Conservation (phyloP, 2,888 invertebrate species). For the Proisotoma minuta region DNA sequence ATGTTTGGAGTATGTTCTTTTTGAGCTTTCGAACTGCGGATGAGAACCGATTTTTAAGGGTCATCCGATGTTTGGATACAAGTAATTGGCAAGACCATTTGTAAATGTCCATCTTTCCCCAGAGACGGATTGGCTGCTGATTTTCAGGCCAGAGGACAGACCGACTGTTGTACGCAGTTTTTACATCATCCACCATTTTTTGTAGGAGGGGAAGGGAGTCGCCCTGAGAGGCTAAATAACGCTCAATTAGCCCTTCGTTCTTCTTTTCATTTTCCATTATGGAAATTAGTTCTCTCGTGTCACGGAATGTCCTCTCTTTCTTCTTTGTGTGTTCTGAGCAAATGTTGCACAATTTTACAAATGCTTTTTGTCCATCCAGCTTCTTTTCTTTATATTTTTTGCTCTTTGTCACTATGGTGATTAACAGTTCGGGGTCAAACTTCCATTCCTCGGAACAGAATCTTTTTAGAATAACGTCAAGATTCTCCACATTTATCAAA, state of each 20-base stretch:
- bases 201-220: not conserved
- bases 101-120: not conserved
- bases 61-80: not conserved
- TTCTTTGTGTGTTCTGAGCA: not conserved
- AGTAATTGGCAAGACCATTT: not conserved
- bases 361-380: too few relatives aligned
- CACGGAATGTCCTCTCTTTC: not conserved
- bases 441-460: not conserved
- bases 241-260: not conserved
- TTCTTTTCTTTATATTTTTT: not conserved
- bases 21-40: not conserved
- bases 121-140: not conserved
- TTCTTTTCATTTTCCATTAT: not conserved
- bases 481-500: not conserved
- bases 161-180: not conserved
- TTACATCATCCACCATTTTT: not conserved
- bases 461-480: not conserved
- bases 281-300: not conserved
- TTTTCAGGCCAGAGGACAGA: not conserved
- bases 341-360: not conserved
- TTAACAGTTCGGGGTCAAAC: not conserved
- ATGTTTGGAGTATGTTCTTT: not conserved
- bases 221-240: not conserved
- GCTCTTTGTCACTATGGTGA: not conserved
- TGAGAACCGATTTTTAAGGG: not conserved